Conservation (phyloP, 1,140 invertebrate species). For the Andrena cerasifolii region DNA sequence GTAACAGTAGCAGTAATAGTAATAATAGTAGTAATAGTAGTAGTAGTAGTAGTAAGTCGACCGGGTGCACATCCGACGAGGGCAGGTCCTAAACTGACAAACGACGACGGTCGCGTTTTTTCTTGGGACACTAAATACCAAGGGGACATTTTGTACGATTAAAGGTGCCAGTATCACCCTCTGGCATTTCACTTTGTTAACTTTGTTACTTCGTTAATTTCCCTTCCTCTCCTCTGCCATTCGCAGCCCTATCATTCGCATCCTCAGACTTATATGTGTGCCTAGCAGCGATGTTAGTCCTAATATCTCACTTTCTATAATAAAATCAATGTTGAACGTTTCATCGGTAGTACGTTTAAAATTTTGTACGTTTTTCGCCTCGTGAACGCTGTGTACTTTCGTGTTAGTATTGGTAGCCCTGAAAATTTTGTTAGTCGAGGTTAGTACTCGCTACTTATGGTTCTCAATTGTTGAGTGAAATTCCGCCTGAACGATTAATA, state of each 20-base stretch:
- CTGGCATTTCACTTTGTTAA: neutral
- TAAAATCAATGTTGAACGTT: neutral
- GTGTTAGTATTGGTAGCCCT: slow-evolving; percentile 38
- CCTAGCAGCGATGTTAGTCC: slow-evolving; percentile 9
- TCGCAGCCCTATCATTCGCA: neutral
- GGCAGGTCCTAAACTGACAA: slow-evolving; percentile 69
- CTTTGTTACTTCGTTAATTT: neutral
- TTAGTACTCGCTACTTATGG: neutral
- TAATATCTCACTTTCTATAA: neutral
- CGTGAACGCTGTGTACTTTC: neutral
- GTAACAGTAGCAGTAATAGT: slow-evolving; percentile 40
- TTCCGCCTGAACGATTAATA: neutral
- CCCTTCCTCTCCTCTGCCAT: neutral
- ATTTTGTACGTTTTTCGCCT: slow-evolving; percentile 32
- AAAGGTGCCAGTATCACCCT: slow-evolving; percentile 15
- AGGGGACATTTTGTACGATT: slow-evolving; percentile 37
- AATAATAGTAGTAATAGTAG: slow-evolving; percentile 54
- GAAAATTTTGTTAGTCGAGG: slow-evolving; percentile 41
- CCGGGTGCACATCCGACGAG: slow-evolving; percentile 66
- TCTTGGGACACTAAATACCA: neutral
- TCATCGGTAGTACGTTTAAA: neutral
- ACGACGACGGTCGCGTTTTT: slow-evolving; percentile 26
- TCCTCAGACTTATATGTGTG: neutral
- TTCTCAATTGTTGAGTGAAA: too few relatives aligned
- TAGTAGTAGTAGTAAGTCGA: slow-evolving; percentile 54